phyloP scores from a whole-genome alignment of 2,888 invertebrate genomes.

The Aleiodes alternator region DNA sequence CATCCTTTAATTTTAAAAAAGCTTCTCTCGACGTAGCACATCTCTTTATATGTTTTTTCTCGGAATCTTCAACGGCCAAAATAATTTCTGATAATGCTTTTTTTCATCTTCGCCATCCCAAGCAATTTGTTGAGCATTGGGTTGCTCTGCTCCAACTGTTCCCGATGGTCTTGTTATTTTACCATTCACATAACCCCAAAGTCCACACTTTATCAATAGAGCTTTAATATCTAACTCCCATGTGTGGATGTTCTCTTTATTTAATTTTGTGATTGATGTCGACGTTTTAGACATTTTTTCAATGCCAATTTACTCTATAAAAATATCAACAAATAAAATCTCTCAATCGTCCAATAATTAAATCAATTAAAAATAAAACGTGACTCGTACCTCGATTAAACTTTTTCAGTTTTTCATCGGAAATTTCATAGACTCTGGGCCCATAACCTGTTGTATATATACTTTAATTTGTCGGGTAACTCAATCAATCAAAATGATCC shows the following conservation, averaged over 20 bases:
- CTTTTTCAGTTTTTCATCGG: too few species aligned
- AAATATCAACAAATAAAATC: too few species aligned
- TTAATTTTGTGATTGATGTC: not conserved
- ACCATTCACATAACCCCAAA: not conserved
- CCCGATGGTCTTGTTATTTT: not conserved
- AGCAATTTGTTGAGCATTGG: too few species aligned
- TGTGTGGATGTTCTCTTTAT: not conserved
- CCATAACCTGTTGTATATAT: too few species aligned
- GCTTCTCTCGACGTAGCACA: slow-evolving; percentile 32
- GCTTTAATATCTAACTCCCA: slow-evolving; percentile 3
- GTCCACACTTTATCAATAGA: not conserved
- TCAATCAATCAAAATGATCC: too few species aligned
- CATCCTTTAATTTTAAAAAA: slow-evolving; percentile 22
- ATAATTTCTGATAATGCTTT: not conserved
- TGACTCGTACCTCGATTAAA: too few species aligned
- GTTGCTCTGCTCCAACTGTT: not conserved
- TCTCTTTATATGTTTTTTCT: not conserved
- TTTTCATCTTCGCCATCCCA: not conserved
- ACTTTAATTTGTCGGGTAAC: too few species aligned
- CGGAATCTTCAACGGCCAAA: not conserved
- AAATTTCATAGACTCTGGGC: too few species aligned
- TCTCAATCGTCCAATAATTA: too few species aligned
- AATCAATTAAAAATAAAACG: too few species aligned
- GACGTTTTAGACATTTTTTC: slow-evolving; percentile 3
- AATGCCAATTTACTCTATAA: too few species aligned